Evolutionary conservation across 2,113 vertebrate genomes (phyloP), one percentile per base, ranked within the genome.

Genomic region (Centropus unirufus): DNA sequence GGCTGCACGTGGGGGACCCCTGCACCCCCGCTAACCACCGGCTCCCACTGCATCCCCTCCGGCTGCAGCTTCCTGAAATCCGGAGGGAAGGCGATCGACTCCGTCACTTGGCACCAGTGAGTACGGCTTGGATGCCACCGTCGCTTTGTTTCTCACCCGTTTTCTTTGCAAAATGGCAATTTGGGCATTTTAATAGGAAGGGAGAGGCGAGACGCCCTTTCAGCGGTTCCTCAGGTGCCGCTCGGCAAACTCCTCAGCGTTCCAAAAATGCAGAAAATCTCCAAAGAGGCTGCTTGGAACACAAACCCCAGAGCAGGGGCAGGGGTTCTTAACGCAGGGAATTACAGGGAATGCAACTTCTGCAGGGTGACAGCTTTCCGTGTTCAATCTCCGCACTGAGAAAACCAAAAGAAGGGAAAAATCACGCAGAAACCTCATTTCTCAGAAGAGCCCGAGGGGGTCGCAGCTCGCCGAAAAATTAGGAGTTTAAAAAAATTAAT

Each of bases 61-160:
- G 92, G 47, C 75, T 64, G 30, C 90, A 99, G 99, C 84, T 99
- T 99, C 96, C 97, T 99, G 96, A 96, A 98, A 81, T 97, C 93
- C 0, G 99, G 98, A 44, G 98, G 98, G 39, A 94, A 97, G 84
- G 98, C 97, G 23, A 98, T 99, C 8, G 95, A 99, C 70, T 97
- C 99, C 12, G 96, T 98, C 58, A 99, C 99, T 0, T 99, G 99
- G 99, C 99, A 99, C 95, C 99, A 99, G 99, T 99, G 98, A 98
- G 99, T 99, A 88, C 22, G 96, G 64, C 98, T 98, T 97, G 14
- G 39, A 11, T 77, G 26, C 26, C 27, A 19, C 7, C 1, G 1
- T 36, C 42, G 2, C 69, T 77, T 81, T 11, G n/a, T 9, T 30
- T 67, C 36, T 46, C 12, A 4, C 23, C 81, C n/a, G 4, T 51